These are phyloP conservation scores for Aptenodytes patagonicus DNA, from an alignment of 2,113 vertebrate genomes.

Conservation along the genomic window DNA sequence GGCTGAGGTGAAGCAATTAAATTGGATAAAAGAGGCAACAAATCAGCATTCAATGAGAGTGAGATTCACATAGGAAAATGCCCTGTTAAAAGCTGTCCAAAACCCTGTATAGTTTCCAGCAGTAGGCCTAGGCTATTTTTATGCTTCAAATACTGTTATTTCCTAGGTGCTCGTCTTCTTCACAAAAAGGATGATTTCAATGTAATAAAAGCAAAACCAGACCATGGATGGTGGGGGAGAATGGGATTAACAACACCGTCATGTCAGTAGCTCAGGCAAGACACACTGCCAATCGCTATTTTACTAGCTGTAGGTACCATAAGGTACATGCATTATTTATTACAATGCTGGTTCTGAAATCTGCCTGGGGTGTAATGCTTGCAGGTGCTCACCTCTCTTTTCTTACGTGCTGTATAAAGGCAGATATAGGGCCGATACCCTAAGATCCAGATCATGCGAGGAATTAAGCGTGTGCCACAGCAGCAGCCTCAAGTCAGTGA, in stretches of 20 bases:
- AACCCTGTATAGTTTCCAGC: background rate
- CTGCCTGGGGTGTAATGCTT: background rate
- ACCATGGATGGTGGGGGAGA: background rate
- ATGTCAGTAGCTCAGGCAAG: background rate
- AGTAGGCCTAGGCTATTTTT: background rate
- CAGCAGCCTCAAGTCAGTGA: background rate
- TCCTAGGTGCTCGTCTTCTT: background rate
- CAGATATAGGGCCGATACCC: background rate
- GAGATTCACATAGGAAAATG: background rate
- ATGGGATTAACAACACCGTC: background rate
- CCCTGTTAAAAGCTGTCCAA: background rate
- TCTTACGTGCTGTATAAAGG: background rate
- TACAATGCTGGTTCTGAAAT: background rate
- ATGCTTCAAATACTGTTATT: background rate
- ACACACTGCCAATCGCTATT: accelerated
- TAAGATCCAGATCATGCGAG: background rate
- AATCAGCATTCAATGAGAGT: background rate
- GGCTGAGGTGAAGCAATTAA: background rate
- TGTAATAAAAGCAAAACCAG: background rate
- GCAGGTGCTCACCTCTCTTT: background rate
- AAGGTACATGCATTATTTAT: background rate
- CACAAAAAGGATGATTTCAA: background rate
- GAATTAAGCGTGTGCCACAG: background rate
- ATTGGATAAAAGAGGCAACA: background rate
- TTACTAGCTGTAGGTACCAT: background rate